Base-by-base conservation (phyloP, 2,797 vertebrate species). In the Mormyrus proboscirostris region DNA sequence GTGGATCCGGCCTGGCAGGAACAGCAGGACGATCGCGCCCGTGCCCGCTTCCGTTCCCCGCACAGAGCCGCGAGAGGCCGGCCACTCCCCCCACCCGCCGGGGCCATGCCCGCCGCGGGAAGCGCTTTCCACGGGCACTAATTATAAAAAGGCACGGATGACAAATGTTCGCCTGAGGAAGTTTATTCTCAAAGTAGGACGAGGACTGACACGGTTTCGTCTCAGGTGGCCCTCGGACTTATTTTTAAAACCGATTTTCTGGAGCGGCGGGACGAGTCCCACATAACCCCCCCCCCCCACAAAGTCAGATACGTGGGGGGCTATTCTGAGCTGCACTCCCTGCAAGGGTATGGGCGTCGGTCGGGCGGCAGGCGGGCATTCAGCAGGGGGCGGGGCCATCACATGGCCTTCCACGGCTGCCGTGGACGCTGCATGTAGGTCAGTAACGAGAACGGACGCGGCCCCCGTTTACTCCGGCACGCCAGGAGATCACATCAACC, bases 161-260 rank as follows among this genome's bases (percentile, higher is more conserved):
- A 93, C 92, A 92, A 94, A 93, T 91, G 92, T 92, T 92, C 88
- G 73, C 91, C 87, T 90, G 91, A 90, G 90, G 91, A 94, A 94
- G 93, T 93, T 92, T 91, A 92, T 44, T 86, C 69, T 87, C 89
- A 92, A 97, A 96, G 94, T 96, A 95, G 96, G 96, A 92, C 96
- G 91, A 91, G 92, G 93, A 95, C 95, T 96, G 95, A 96, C 95
- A 95, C 93, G 90, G 94, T 94, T 95, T 93, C 91, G 93, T 96
- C 95, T 96, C 96, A 96, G 95, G 95, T 96, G 96, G 94, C 92
- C 95, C 93, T 89, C 88, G 90, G 92, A 94, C 94, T 95, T 96
- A 96, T 96, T 96, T 96, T 96, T 96, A 95, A 93, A 95, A 94
- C 93, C 90, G 7, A 91, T 93, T 95, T 95, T 95, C 94, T 94